Conservation (phyloP, 2,113 vertebrate species). For the Circaetus gallicus region DNA sequence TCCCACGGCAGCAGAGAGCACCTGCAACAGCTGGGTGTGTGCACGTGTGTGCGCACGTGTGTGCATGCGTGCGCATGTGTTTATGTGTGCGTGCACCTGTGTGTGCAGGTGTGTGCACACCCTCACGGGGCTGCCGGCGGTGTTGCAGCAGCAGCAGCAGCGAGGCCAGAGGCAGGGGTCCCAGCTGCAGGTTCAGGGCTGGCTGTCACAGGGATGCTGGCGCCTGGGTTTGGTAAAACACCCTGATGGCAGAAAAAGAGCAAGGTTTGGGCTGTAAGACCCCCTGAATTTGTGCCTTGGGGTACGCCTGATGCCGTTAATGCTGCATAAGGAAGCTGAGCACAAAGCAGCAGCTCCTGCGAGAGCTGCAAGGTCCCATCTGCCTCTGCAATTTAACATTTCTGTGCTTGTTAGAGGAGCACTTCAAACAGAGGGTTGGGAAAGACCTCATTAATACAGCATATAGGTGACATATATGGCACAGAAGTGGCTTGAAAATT, state of each 20-base stretch:
- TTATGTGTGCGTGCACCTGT: too few species aligned
- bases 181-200: neutral
- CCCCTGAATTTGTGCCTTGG: neutral
- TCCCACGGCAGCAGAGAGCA: neutral
- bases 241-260: neutral
- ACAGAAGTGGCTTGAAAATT: neutral
- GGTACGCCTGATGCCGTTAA: accelerated
- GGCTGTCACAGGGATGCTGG: neutral
- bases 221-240: too few species aligned
- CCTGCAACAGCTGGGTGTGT: neutral
- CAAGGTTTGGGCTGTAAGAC: neutral
- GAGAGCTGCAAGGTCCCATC: neutral
- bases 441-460: neutral
- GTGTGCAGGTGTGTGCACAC: too few species aligned
- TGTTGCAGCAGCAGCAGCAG: neutral
- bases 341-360: too few species aligned
- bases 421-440: neutral
- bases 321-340: neutral
- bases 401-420: neutral
- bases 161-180: neutral
- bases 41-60: accelerated
- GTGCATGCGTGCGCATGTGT: too few species aligned
- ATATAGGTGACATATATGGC: neutral
- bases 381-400: neutral
- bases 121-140: neutral